A percentile compares a stretch with the other conserved stretches of the same genome.
These are phyloP conservation scores for Gerris lacustris DNA, from an alignment of 2,888 invertebrate species.

Conservation along the genomic window DNA sequence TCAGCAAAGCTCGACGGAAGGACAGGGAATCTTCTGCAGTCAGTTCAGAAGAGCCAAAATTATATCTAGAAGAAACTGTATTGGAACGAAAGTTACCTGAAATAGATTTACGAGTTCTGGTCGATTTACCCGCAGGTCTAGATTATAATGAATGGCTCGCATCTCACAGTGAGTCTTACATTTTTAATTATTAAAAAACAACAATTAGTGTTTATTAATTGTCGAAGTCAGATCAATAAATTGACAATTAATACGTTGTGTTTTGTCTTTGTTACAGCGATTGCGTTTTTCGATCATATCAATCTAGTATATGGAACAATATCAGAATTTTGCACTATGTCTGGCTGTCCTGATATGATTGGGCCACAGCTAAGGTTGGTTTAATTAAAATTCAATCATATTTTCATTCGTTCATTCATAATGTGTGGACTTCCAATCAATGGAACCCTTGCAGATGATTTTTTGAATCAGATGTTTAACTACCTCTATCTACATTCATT, in stretches of 20 bases:
- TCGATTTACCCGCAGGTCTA: slow-evolving; percentile 86
- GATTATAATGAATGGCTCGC: slow-evolving; percentile 99
- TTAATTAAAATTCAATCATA: not conserved
- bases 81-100: slow-evolving; percentile 88
- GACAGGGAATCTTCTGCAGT: slow-evolving; percentile 67
- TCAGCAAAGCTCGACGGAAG: slow-evolving; percentile 93
- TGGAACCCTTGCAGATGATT: too few species aligned
- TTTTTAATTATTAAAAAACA: slow-evolving; percentile 8
- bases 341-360: slow-evolving; percentile 91
- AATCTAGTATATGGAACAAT: slow-evolving; percentile 97
- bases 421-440: too few species aligned
- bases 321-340: slow-evolving; percentile 96
- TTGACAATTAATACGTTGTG: too few species aligned
- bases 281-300: slow-evolving; percentile 97
- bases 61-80: slow-evolving; percentile 89
- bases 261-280: slow-evolving; percentile 47
- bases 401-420: not conserved
- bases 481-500: too few species aligned
- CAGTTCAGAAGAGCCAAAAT: slow-evolving; percentile 71
- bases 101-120: slow-evolving; percentile 84
- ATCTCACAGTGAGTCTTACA: slow-evolving; percentile 71
- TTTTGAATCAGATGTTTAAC: too few species aligned
- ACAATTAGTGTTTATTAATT: not conserved
- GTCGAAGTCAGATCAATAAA: too few species aligned
- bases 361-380: slow-evolving; percentile 83